phyloP scores from a whole-genome alignment of 2,797 vertebrate genomes.

The Semotilus atromaculatus region DNA sequence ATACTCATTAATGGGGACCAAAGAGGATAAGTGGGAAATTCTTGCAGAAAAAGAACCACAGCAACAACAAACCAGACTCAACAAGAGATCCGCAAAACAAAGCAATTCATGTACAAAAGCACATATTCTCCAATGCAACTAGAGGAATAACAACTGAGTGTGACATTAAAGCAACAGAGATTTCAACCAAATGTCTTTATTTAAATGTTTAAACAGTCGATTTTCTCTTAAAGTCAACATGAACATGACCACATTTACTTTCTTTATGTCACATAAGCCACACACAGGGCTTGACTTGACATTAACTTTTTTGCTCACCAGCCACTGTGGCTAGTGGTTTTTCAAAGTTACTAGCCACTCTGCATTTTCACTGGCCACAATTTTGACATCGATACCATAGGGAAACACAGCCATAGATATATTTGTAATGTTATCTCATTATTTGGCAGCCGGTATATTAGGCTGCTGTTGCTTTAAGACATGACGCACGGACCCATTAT shows the following conservation, averaged over 20 bases:
- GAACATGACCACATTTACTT: not conserved
- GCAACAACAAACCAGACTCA: conserved; percentile 38
- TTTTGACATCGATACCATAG: too few relatives aligned
- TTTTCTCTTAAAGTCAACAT: not conserved
- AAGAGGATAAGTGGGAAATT: conserved; percentile 69
- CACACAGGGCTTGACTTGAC: too few relatives aligned
- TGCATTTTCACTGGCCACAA: too few relatives aligned
- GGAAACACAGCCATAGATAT: too few relatives aligned
- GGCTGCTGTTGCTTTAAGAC: too few relatives aligned
- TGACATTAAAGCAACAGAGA: not conserved
- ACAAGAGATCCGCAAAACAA: conserved; percentile 23
- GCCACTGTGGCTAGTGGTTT: too few relatives aligned
- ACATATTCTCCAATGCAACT: not conserved
- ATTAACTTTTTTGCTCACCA: too few relatives aligned
- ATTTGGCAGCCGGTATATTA: too few relatives aligned
- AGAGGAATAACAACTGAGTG: not conserved
- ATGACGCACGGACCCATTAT: too few relatives aligned
- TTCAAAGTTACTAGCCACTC: too few relatives aligned
- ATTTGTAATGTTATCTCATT: too few relatives aligned
- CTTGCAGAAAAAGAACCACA: conserved; percentile 45
- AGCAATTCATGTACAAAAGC: not conserved
- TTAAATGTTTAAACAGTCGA: not conserved
- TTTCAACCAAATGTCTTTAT: not conserved
- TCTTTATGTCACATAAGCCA: not conserved
- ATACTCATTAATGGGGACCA: conserved; percentile 82